Conservation (phyloP, 2,888 invertebrate species). For the Mimumesa dahlbomi region DNA sequence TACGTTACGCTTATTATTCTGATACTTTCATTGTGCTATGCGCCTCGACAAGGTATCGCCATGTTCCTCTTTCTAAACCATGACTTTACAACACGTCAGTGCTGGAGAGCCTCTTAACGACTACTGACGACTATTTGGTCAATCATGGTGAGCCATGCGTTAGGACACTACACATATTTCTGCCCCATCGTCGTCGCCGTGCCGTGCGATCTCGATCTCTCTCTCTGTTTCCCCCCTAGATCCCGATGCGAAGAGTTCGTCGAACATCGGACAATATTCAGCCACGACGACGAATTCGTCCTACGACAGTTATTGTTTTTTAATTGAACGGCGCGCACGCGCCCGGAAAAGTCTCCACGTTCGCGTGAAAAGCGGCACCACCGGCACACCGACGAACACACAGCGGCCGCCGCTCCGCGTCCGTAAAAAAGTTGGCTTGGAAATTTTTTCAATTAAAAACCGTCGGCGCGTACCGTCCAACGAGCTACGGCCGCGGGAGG, state of each 20-base stretch:
- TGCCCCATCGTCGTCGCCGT: too few species aligned
- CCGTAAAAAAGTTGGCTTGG: constrained; percentile 70
- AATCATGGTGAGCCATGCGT: too few species aligned
- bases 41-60: too few species aligned
- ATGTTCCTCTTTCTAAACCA: too few species aligned
- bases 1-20: too few species aligned
- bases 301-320: constrained; percentile 70
- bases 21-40: too few species aligned
- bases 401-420: too few species aligned
- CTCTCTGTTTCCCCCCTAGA: constrained; percentile 1
- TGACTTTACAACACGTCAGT: too few species aligned
- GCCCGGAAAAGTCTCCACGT: constrained; percentile 28
- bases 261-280: constrained; percentile 58
- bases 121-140: too few species aligned
- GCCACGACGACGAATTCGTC: constrained; percentile 53
- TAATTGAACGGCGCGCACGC: constrained; percentile 67
- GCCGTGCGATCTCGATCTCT: not conserved
- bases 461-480: constrained; percentile 59
- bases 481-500: constrained; percentile 43
- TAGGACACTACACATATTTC: too few species aligned
- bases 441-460: constrained; percentile 79
- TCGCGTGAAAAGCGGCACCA: constrained; percentile 43
- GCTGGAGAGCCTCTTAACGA: too few species aligned
- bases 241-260: constrained; percentile 18
- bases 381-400: constrained; percentile 24